Evolutionary conservation across 2,888 invertebrate genomes (phyloP).

Genomic region (Tipula helvola): DNA sequence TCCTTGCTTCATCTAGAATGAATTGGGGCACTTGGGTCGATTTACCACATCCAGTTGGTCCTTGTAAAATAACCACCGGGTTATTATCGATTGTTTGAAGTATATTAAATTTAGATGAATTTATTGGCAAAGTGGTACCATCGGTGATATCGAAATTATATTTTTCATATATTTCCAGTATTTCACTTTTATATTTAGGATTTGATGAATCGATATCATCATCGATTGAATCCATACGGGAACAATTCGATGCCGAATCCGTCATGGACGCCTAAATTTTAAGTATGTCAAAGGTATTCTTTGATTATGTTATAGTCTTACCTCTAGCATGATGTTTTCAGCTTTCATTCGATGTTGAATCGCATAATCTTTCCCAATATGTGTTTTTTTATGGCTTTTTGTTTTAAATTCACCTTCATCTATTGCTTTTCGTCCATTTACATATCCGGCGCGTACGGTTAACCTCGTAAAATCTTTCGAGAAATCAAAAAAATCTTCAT

Average conservation of each 20-base stretch:
- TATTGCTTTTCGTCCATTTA: slow-evolving; percentile 19
- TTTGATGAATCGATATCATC: neutral
- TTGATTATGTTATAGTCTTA: neutral
- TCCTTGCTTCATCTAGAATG: slow-evolving; percentile 64
- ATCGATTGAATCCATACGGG: neutral
- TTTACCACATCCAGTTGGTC: slow-evolving; percentile 91
- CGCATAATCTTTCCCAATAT: slow-evolving; percentile 25
- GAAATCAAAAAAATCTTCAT: slow-evolving; percentile 30
- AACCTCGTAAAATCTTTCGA: slow-evolving; percentile 27
- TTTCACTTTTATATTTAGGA: neutral
- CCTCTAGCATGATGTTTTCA: slow-evolving; percentile 20
- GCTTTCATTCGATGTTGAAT: slow-evolving; percentile 22
- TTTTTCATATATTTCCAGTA: neutral
- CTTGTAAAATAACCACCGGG: slow-evolving; percentile 73
- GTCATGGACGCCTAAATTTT: neutral
- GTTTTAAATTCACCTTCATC: neutral
- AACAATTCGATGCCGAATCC: neutral
- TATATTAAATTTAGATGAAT: slow-evolving; percentile 41
- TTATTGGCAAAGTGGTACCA: slow-evolving; percentile 25
- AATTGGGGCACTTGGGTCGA: slow-evolving; percentile 84
- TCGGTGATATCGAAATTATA: neutral
- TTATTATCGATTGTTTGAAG: slow-evolving; percentile 43
- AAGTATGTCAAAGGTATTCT: neutral
- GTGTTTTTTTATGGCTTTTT: neutral
- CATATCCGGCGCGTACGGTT: slow-evolving; percentile 20